A percentile compares a stretch with the other conserved stretches of the same genome.
phyloP scores from a whole-genome alignment of 2,888 invertebrate species.

The Drosophila pegasa region DNA sequence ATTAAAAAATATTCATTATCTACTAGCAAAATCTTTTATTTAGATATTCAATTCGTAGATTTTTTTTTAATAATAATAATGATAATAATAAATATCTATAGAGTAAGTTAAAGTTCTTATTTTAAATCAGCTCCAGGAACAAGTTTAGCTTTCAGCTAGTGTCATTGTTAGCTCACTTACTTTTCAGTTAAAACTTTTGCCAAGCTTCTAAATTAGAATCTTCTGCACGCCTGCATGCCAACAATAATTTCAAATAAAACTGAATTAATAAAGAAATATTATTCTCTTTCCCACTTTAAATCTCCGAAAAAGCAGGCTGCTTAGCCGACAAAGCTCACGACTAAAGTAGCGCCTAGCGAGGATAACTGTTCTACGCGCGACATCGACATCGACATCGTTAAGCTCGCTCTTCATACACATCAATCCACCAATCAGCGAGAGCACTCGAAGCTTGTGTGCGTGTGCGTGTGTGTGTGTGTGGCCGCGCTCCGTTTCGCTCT shows the following conservation, averaged over 20 bases:
- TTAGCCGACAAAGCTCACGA: conserved; percentile 28
- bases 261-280: conserved; percentile 41
- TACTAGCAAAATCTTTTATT: not conserved
- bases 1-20: not conserved
- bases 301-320: conserved; percentile 44
- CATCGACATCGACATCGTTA: conserved; percentile 12
- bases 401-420: conserved; percentile 19
- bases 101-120: no score
- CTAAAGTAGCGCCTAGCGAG: conserved; percentile 39
- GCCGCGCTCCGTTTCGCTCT: conserved; percentile 33
- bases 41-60: no score
- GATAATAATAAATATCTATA: no score
- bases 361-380: conserved; percentile 25
- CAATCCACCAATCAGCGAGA: conserved; percentile 14
- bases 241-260: conserved; percentile 27
- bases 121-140: not conserved
- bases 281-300: conserved; percentile 36
- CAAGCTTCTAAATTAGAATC: conserved; percentile 12
- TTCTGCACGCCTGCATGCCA: conserved; percentile 54
- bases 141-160: not conserved
- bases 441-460: conserved; percentile 16
- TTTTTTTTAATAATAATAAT: no score
- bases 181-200: not conserved
- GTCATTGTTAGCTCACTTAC: not conserved
- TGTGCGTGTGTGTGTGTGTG: conserved; percentile 3